A percentile compares a stretch with the other conserved stretches of the same genome.
Conservation (phyloP, 1,140 invertebrate genomes). For the Chironomus striatipennis region DNA sequence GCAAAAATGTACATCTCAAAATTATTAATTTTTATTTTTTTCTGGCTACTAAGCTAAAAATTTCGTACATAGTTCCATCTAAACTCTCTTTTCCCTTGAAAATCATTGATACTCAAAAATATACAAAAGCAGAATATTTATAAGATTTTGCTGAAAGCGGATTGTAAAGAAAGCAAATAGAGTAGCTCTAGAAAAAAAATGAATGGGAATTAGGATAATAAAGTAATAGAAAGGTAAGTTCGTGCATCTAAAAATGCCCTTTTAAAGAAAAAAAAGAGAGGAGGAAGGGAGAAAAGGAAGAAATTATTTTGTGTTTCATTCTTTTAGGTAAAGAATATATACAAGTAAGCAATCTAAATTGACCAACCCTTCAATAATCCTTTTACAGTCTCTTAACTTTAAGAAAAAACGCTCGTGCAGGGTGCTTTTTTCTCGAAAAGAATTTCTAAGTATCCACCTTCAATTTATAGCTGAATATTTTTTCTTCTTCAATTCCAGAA, state of each 20-base stretch:
- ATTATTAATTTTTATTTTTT: too few species aligned
- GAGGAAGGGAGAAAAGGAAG: neutral
- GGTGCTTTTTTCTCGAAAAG: neutral
- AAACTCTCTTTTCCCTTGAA: too few species aligned
- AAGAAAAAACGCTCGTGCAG: neutral
- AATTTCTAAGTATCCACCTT: neutral
- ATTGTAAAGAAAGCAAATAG: too few species aligned
- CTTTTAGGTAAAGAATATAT: neutral
- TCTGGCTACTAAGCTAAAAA: too few species aligned
- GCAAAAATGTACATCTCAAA: too few species aligned
- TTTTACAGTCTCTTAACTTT: constrained; percentile 16
- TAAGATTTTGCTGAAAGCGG: too few species aligned
- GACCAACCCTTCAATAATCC: constrained; percentile 22
- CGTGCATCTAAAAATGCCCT: neutral
- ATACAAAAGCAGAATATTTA: too few species aligned
- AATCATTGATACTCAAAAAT: too few species aligned
- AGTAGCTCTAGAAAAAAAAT: too few species aligned
- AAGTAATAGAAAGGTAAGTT: neutral
- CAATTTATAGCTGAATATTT: neutral
- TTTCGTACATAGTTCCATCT: too few species aligned
- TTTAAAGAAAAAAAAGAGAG: neutral
- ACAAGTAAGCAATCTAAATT: neutral
- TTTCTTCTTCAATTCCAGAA: too few species aligned
- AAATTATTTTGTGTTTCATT: neutral
- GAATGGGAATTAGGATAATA: constrained; percentile 3